Percentiles rank a stretch among this genome's conserved stretches.
phyloP scores from a whole-genome alignment of 1,140 invertebrate species.

The Forficula auricularia region DNA sequence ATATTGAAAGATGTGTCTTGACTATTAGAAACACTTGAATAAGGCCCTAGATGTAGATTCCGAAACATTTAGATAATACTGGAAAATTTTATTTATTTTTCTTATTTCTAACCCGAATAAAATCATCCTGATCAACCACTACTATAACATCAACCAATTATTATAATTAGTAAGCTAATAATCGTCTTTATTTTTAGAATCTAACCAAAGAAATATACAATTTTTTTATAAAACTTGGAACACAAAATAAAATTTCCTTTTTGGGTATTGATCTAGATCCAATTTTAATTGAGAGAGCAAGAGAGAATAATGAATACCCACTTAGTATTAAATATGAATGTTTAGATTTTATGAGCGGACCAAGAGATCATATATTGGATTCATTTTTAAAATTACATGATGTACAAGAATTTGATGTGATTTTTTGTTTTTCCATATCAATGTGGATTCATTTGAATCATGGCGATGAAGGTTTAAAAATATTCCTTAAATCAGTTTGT shows the following conservation, averaged over 20 bases:
- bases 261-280: conserved; percentile 59
- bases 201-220: conserved; percentile 38
- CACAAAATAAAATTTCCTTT: conserved; percentile 27
- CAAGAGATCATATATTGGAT: conserved; percentile 23
- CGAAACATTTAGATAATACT: no score
- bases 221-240: conserved; percentile 30
- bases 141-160: no score
- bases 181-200: conserved; percentile 31
- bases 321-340: conserved; percentile 34
- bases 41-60: no score
- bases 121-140: no score
- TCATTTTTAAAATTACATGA: conserved; percentile 27
- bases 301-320: conserved; percentile 26
- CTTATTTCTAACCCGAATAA: no score
- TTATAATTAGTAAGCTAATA: no score
- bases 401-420: conserved; percentile 42
- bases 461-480: conserved; percentile 46
- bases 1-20: no score
- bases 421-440: conserved; percentile 63
- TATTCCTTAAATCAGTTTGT: conserved; percentile 36
- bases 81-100: no score
- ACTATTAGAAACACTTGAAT: no score
- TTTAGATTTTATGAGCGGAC: conserved; percentile 38
- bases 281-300: conserved; percentile 45
- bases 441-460: conserved; percentile 78